These are phyloP conservation scores for Drosophila ficusphila DNA, from an alignment of 1,140 invertebrate genomes.

Conservation along the genomic window DNA sequence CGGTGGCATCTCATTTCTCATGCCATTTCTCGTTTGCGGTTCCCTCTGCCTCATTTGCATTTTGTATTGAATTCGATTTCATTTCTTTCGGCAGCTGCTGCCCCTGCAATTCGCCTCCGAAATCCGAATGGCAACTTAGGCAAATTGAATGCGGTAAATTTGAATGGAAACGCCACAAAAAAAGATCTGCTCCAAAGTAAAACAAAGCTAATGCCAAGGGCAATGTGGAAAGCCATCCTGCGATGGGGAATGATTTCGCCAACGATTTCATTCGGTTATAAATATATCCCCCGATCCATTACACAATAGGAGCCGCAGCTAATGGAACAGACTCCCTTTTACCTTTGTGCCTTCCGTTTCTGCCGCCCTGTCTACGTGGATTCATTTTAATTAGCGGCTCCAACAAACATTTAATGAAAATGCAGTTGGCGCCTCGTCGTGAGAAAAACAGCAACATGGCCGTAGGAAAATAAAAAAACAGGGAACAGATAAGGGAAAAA, in stretches of 20 bases:
- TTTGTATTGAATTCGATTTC: constrained; percentile 77
- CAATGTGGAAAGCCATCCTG: constrained; percentile 37
- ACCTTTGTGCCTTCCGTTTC: constrained; percentile 1
- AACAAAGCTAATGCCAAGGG: constrained; percentile 48
- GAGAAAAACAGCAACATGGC: constrained; percentile 47
- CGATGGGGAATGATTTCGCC: constrained; percentile 28
- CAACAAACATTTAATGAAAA: constrained; percentile 46
- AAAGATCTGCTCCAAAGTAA: not conserved
- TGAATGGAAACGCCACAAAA: constrained; percentile 23
- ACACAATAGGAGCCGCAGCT: constrained; percentile 23
- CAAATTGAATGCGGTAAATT: constrained; percentile 72
- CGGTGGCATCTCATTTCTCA: constrained; percentile 35
- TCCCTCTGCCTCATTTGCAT: constrained; percentile 68
- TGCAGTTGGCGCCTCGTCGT: constrained; percentile 43
- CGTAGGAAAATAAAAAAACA: not conserved
- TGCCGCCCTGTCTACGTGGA: constrained; percentile 41
- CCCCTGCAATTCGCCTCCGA: constrained; percentile 9
- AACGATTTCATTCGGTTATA: constrained; percentile 15
- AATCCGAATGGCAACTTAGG: constrained; percentile 68
- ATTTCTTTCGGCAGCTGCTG: constrained; percentile 62
- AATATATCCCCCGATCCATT: constrained; percentile 34
- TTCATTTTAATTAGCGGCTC: constrained; percentile 74
- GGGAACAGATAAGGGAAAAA: not conserved
- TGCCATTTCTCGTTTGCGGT: constrained; percentile 31
- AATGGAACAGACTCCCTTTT: constrained; percentile 17